phyloP scores from a whole-genome alignment of 2,113 vertebrate species.

The Tamias sibiricus region DNA sequence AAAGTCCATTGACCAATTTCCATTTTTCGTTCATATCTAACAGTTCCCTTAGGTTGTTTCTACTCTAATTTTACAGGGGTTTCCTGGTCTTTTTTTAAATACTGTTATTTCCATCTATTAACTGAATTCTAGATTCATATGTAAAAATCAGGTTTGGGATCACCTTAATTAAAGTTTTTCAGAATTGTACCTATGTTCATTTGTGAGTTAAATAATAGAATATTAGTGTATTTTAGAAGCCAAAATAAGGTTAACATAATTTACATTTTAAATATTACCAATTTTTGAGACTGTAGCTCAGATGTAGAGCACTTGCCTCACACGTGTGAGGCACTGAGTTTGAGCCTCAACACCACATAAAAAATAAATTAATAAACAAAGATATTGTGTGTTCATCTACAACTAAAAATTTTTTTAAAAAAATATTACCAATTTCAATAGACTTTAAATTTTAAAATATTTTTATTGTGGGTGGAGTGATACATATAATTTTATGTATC shows the following conservation, averaged over 20 bases:
- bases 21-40: neutral
- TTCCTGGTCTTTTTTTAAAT: neutral
- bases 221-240: conserved; percentile 9
- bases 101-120: neutral
- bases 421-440: conserved; percentile 21
- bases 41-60: neutral
- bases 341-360: no score
- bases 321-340: no score
- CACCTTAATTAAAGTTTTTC: conserved; percentile 37
- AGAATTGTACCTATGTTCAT: conserved; percentile 30
- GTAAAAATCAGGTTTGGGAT: conserved; percentile 18
- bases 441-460: neutral
- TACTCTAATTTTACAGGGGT: neutral
- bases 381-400: no score
- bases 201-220: conserved; percentile 37
- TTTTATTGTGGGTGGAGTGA: neutral
- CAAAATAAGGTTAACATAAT: conserved; percentile 39
- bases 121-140: conserved; percentile 28
- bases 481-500: no score
- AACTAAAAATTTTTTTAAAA: no score
- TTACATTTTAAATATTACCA: conserved; percentile 48
- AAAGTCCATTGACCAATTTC: neutral
- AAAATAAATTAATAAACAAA: no score
- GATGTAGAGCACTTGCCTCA: no score
- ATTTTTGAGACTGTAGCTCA: no score